Evolutionary conservation across 2,113 vertebrate genomes (phyloP), one percentile per base, ranked within the genome.

Genomic region (Sporophila hypoxantha): DNA sequence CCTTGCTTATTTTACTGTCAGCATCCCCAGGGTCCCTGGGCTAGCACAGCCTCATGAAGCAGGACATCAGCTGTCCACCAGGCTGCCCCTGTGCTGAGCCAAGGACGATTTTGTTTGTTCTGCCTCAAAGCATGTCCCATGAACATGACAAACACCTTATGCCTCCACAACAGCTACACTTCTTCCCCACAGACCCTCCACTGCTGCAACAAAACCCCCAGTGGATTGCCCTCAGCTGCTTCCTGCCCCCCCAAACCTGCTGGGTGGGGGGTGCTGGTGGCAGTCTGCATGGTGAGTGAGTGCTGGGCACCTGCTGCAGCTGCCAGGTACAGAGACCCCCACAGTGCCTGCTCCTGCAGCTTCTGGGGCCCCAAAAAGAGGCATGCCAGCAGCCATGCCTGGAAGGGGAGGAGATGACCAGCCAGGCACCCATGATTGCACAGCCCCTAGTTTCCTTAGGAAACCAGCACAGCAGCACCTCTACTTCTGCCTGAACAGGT

Each of bases 241-340:
- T 66, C 52, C 52, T 87, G 34, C 4, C 20, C 46, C 39, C 39
- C 5, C 26, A 69, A 10, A 56, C 15, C 41, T 41, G 27, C 52
- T 68, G 46, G 20, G 9, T 23, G 29, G 11, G 14, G 25, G 17
- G n/a, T 67, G 55, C 32, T 39, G 46, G 26, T 26, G 50, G 30
- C n/a, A 55, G n/a, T 9, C 32, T 3, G 27, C 5, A 6, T 9
- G 19, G 12, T 47, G n/a, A 47, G 39, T 0, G 1, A n/a, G 50
- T 9, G 8, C 23, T 1, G 2, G 16, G 37, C 44, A 76, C 36
- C 36, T 39, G n/a, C 82, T 57, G 64, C 55, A 80, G 47, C 42
- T 61, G 42, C 68, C 9, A 14, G 42, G 8, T 27, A 62, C 1
- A 1, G 50, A 25, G 27, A 56, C 14, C 11, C 22, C 30, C 36